These are phyloP conservation scores for Leuctra nigra DNA, from an alignment of 2,888 invertebrate species.

Conservation along the genomic window DNA sequence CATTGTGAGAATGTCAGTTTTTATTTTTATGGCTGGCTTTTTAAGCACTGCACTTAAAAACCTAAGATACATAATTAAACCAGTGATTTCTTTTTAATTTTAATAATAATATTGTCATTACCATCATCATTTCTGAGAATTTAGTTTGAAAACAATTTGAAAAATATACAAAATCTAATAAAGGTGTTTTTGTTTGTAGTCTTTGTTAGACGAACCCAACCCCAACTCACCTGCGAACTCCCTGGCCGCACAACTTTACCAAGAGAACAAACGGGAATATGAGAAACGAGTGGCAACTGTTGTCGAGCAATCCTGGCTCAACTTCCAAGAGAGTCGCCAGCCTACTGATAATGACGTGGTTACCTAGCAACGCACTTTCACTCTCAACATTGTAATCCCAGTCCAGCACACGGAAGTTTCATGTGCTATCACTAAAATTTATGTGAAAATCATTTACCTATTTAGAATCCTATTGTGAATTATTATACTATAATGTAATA, in stretches of 20 bases:
- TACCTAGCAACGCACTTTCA: too few species aligned
- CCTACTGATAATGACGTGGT: not conserved
- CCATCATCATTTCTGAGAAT: constrained; percentile 18
- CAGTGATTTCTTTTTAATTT: constrained; percentile 3
- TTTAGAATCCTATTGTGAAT: too few species aligned
- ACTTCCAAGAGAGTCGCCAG: constrained; percentile 39
- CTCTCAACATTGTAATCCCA: too few species aligned
- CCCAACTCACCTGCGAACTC: constrained; percentile 63
- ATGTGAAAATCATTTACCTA: too few species aligned
- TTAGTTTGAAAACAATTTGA: not conserved
- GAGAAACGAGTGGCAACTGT: constrained; percentile 57
- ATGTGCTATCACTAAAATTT: too few species aligned
- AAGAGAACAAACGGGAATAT: constrained; percentile 59
- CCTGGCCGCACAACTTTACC: constrained; percentile 58
- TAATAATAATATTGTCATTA: too few species aligned
- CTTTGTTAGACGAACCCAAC: constrained; percentile 60
- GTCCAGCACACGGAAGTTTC: too few species aligned
- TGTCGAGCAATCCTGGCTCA: constrained; percentile 57
- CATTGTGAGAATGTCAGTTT: too few species aligned
- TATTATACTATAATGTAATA: too few species aligned
- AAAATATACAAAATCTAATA: constrained; percentile 9
- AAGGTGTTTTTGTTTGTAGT: constrained; percentile 40
- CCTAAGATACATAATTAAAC: too few species aligned
- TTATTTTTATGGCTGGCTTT: too few species aligned
- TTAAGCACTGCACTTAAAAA: too few species aligned